phyloP scores from a whole-genome alignment of 30 jellyfish, hydroid and myxozoan genomes.

The Turritopsis rubra region DNA sequence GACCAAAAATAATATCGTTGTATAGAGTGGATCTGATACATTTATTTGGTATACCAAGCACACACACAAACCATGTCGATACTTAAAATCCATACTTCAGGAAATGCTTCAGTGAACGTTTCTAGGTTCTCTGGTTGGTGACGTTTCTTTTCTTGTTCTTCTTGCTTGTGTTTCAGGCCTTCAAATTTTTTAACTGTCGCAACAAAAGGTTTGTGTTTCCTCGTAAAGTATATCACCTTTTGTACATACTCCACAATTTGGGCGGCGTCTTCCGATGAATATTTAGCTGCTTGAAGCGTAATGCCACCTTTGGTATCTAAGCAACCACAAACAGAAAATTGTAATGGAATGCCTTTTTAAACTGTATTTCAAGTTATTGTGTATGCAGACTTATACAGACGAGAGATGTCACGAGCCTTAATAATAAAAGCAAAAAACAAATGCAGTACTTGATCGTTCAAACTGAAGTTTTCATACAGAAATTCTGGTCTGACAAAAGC shows the following conservation, averaged over 20 bases:
- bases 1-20: too few species aligned
- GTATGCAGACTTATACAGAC: not conserved
- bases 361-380: not conserved
- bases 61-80: too few species aligned
- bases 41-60: too few species aligned
- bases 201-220: conserved; percentile 43
- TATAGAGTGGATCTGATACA: too few species aligned
- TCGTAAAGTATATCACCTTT: conserved; percentile 48
- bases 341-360: too few species aligned
- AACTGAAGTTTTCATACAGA: too few species aligned
- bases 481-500: too few species aligned
- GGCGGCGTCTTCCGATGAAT: conserved; percentile 87
- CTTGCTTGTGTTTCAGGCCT: conserved; percentile 38
- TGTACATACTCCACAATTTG: conserved; percentile 72
- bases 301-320: conserved; percentile 25
- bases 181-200: conserved; percentile 36
- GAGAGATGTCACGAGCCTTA: not conserved
- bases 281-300: conserved; percentile 69
- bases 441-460: too few species aligned
- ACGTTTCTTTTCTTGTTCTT: conserved; percentile 17
- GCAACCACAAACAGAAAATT: not conserved
- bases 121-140: not conserved
- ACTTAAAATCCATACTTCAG: too few species aligned
- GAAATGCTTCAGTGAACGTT: not conserved
- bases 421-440: too few species aligned